phyloP scores from a whole-genome alignment of 2,888 invertebrate genomes.

The Drosophila macrothrix region DNA sequence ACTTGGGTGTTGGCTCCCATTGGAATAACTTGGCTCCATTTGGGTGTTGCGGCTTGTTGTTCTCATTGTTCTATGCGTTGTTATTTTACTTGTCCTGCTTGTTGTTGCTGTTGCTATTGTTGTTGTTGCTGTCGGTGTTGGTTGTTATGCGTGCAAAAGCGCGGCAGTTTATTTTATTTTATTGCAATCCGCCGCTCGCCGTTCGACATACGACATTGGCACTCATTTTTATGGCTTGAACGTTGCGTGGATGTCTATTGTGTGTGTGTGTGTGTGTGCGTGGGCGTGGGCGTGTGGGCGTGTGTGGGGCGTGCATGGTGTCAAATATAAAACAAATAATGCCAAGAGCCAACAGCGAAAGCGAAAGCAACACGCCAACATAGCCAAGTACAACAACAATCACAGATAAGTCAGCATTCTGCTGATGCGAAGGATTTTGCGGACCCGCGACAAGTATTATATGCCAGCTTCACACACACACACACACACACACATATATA shows the following conservation, averaged over 20 bases:
- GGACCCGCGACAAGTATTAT: conserved; percentile 38
- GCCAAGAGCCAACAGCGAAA: conserved; percentile 46
- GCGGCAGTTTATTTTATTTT: conserved; percentile 78
- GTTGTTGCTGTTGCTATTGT: not conserved
- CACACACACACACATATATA: conserved; percentile 10
- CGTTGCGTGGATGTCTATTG: conserved; percentile 30
- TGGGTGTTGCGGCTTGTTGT: conserved; percentile 20
- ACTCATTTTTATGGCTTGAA: conserved; percentile 66
- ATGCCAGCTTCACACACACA: conserved; percentile 21
- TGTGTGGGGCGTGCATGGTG: conserved; percentile 44
- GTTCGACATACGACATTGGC: conserved; percentile 43
- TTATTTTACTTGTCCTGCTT: conserved; percentile 22
- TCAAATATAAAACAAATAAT: conserved; percentile 78
- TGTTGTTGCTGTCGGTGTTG: conserved; percentile 23
- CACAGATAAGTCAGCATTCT: conserved; percentile 73
- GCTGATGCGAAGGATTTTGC: conserved; percentile 56
- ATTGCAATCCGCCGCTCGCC: conserved; percentile 63
- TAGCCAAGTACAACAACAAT: conserved; percentile 44
- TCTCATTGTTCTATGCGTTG: conserved; percentile 13
- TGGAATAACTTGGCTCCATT: conserved; percentile 16
- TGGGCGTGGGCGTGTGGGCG: conserved; percentile 9
- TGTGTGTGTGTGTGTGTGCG: conserved; percentile 15
- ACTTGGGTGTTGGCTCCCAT: conserved; percentile 23
- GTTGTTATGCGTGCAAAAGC: conserved; percentile 32
- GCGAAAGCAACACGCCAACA: conserved; percentile 41